Conservation (phyloP, 2,113 vertebrate genomes). For the Synodontis membranacea region DNA sequence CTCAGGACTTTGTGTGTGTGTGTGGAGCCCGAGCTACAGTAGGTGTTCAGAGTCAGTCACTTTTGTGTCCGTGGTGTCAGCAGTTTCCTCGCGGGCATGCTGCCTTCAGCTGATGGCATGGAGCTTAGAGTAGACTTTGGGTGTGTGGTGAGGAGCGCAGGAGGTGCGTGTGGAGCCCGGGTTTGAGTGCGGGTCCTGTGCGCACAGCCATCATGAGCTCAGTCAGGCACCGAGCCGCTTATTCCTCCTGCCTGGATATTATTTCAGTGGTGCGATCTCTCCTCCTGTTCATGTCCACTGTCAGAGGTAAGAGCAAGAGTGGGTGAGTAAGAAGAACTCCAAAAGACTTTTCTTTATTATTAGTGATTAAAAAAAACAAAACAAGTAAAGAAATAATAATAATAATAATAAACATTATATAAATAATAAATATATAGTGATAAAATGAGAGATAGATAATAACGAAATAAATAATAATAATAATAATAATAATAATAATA, state of each 20-base stretch:
- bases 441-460: background rate
- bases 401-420: background rate
- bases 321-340: background rate
- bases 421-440: background rate
- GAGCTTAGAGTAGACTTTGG: background rate
- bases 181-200: background rate
- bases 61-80: background rate
- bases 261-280: slow-evolving; percentile 10
- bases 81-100: background rate
- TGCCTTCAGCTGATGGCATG: background rate
- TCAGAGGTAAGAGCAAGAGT: slow-evolving; percentile 38
- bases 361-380: background rate
- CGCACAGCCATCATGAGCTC: slow-evolving; percentile 25
- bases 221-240: background rate
- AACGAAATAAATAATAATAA: background rate
- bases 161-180: background rate
- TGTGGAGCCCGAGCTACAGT: background rate
- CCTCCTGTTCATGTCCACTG: slow-evolving; percentile 2
- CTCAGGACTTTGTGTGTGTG: too few relatives aligned
- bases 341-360: background rate
- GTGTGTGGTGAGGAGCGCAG: background rate
- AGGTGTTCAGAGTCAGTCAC: background rate
- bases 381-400: background rate
- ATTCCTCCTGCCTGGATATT: slow-evolving; percentile 7
- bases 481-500: background rate